Evolutionary conservation across 2,888 invertebrate genomes (phyloP).

Genomic region (Suillia variegata): DNA sequence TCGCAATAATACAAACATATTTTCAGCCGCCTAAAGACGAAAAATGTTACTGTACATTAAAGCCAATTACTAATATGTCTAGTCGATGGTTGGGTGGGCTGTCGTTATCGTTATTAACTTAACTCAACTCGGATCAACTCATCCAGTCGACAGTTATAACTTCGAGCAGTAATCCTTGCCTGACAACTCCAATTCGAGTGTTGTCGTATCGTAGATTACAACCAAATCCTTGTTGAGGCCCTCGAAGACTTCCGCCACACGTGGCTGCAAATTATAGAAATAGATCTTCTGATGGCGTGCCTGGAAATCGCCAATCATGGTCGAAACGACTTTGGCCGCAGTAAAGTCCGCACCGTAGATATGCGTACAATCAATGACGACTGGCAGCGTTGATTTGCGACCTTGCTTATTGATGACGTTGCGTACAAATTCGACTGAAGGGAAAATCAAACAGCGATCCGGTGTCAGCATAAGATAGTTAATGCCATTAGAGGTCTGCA

Average conservation of each 20-base stretch:
- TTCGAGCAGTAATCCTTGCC: slow-evolving; percentile 36
- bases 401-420: slow-evolving; percentile 85
- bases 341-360: slow-evolving; percentile 89
- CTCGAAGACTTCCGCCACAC: slow-evolving; percentile 80
- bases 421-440: slow-evolving; percentile 87
- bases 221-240: slow-evolving; percentile 76
- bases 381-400: slow-evolving; percentile 71
- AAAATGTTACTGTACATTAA: too few species aligned
- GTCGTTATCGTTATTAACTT: too few species aligned
- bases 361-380: slow-evolving; percentile 86
- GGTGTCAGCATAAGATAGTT: slow-evolving; percentile 85
- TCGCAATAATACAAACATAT: too few species aligned
- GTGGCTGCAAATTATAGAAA: slow-evolving; percentile 83
- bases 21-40: too few species aligned
- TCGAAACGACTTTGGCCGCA: slow-evolving; percentile 80
- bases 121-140: too few species aligned
- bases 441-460: slow-evolving; percentile 87
- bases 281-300: slow-evolving; percentile 75
- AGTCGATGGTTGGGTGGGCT: too few species aligned
- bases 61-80: too few species aligned
- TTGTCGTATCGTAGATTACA: slow-evolving; percentile 75
- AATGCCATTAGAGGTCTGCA: slow-evolving; percentile 68
- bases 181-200: slow-evolving; percentile 71
- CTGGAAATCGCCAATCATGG: slow-evolving; percentile 76
- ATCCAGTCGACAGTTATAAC: too few species aligned